Evolutionary conservation across 1,140 invertebrate species (phyloP).

Genomic region (Tribolium castaneum): DNA sequence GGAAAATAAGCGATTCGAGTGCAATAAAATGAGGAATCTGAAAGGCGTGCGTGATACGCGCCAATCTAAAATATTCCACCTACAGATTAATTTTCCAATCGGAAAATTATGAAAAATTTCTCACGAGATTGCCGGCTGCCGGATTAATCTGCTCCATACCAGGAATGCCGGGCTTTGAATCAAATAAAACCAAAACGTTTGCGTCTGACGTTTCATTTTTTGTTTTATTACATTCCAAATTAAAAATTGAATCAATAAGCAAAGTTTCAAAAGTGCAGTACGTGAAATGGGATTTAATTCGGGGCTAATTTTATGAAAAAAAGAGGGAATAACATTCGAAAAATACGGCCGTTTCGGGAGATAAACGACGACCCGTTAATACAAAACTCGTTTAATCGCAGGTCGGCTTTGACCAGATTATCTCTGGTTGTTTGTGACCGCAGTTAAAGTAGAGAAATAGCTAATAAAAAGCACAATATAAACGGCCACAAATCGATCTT

Average conservation of each 20-base stretch:
- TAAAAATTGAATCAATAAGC: not conserved
- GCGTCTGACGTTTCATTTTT: not conserved
- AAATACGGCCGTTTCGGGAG: not conserved
- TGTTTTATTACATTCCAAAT: not conserved
- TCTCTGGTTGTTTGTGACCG: slow-evolving; percentile 32
- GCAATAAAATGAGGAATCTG: not conserved
- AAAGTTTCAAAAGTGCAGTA: not conserved
- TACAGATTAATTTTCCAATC: not conserved
- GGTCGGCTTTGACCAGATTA: slow-evolving; percentile 31
- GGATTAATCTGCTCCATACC: not conserved
- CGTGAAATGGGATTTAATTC: not conserved
- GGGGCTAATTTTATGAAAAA: not conserved
- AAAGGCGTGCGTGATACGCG: not conserved
- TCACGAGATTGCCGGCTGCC: not conserved
- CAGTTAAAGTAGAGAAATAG: slow-evolving; percentile 28
- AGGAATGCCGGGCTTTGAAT: too few relatives aligned
- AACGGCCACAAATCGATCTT: slow-evolving; percentile 27
- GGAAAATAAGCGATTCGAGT: not conserved
- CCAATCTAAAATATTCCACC: not conserved
- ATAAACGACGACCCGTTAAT: slow-evolving; percentile 28
- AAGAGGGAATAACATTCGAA: not conserved
- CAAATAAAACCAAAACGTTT: too few relatives aligned
- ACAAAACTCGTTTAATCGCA: slow-evolving; percentile 28
- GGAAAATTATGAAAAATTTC: not conserved
- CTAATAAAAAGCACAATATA: slow-evolving; percentile 25